These are phyloP conservation scores for Tretioscincus oriximinensis DNA, from an alignment of 2,113 vertebrate species.

Conservation along the genomic window DNA sequence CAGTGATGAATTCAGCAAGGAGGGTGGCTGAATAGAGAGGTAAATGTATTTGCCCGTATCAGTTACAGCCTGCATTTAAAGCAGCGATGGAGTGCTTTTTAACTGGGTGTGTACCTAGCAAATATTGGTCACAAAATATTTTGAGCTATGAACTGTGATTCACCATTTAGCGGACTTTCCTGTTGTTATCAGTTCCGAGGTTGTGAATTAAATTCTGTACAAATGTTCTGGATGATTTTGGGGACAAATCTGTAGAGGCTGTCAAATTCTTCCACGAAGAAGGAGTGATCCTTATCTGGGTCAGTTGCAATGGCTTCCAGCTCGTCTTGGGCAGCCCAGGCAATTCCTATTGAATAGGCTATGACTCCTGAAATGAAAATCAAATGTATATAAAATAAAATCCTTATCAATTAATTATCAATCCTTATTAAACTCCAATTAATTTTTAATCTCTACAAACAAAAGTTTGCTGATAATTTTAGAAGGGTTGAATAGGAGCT, in stretches of 20 bases:
- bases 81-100: slow-evolving; percentile 44
- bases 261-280: slow-evolving; percentile 98
- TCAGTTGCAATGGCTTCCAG: slow-evolving; percentile 93
- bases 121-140: slow-evolving; percentile 22
- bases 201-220: slow-evolving; percentile 95
- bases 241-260: slow-evolving; percentile 86
- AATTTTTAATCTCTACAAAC: background rate
- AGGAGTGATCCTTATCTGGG: slow-evolving; percentile 90
- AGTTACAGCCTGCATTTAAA: slow-evolving; percentile 16
- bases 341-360: slow-evolving; percentile 91
- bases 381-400: background rate
- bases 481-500: background rate
- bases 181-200: slow-evolving; percentile 85
- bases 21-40: no score
- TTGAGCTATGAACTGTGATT: background rate
- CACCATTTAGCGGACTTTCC: background rate
- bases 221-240: slow-evolving; percentile 93
- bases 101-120: slow-evolving; percentile 29
- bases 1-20: slow-evolving; percentile 41
- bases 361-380: slow-evolving; percentile 83
- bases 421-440: slow-evolving; percentile 4
- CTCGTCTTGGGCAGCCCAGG: slow-evolving; percentile 95
- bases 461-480: background rate
- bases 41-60: background rate
- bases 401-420: background rate